Evolutionary conservation across 2,888 invertebrate species (phyloP).

Genomic region (Schizaphis graminum): DNA sequence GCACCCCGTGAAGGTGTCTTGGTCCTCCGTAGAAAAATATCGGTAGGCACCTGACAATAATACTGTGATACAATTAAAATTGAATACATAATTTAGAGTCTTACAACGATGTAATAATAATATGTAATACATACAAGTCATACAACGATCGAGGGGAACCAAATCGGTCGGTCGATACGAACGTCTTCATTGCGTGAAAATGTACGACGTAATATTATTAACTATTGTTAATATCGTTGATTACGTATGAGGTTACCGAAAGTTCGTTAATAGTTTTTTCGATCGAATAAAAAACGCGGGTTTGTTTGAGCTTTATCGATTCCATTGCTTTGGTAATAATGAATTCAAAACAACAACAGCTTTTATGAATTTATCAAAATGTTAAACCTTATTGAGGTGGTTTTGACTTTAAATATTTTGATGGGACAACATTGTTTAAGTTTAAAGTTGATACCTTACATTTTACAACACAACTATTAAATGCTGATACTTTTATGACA

Average conservation of each 20-base stretch:
- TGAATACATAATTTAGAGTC: no score
- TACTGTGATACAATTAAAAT: neutral
- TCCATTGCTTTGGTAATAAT: no score
- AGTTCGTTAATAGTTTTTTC: neutral
- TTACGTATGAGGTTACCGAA: neutral
- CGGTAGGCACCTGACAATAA: neutral
- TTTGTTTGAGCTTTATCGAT: no score
- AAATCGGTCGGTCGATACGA: neutral
- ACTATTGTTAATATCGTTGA: neutral
- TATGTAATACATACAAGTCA: neutral
- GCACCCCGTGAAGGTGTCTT: neutral
- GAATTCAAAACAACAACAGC: no score
- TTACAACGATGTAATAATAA: neutral
- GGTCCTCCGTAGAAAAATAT: neutral
- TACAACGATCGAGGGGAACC: neutral
- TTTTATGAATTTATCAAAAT: no score
- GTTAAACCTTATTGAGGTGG: no score
- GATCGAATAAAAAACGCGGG: no score
- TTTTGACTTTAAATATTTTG: neutral
- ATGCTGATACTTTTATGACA: neutral
- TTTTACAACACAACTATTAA: no score
- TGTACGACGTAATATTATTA: neutral
- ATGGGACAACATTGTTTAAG: neutral
- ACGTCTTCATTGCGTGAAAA: neutral
- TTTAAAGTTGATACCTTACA: neutral